A percentile compares a stretch with the other conserved stretches of the same genome.
phyloP scores from a whole-genome alignment of 1,140 invertebrate species.

The Saccostrea echinata region DNA sequence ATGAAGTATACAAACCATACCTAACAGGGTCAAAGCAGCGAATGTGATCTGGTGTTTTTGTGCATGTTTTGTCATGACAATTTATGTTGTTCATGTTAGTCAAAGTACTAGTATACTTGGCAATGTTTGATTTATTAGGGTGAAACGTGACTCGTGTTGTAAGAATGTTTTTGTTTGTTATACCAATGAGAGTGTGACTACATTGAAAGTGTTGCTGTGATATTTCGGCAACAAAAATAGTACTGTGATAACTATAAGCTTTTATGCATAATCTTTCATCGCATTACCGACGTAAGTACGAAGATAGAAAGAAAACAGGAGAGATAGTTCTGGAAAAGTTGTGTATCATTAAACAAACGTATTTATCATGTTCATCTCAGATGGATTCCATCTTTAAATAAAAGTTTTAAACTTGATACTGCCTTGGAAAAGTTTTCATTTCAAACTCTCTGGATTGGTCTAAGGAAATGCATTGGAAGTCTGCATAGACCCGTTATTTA shows the following conservation, averaged over 20 bases:
- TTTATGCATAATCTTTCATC: too few relatives aligned
- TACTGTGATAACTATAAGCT: too few relatives aligned
- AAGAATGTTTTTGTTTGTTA: neutral
- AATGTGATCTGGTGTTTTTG: neutral
- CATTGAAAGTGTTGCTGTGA: neutral
- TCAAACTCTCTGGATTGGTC: too few relatives aligned
- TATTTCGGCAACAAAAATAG: too few relatives aligned
- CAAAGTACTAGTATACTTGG: neutral
- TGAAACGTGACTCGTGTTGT: neutral
- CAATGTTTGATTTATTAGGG: neutral
- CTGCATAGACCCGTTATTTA: too few relatives aligned
- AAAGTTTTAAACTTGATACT: neutral
- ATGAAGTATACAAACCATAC: neutral
- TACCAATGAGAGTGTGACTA: neutral
- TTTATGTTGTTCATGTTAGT: neutral
- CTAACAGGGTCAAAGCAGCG: neutral
- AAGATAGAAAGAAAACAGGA: too few relatives aligned
- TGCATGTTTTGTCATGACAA: neutral
- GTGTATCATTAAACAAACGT: neutral
- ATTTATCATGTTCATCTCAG: neutral
- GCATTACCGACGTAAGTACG: too few relatives aligned
- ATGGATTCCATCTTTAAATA: neutral
- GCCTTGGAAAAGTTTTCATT: neutral
- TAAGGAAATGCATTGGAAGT: too few relatives aligned
- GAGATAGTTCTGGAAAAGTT: neutral